These are phyloP conservation scores for Lagenorhynchus albirostris DNA, from an alignment of 2,113 vertebrate species.

Conservation along the genomic window DNA sequence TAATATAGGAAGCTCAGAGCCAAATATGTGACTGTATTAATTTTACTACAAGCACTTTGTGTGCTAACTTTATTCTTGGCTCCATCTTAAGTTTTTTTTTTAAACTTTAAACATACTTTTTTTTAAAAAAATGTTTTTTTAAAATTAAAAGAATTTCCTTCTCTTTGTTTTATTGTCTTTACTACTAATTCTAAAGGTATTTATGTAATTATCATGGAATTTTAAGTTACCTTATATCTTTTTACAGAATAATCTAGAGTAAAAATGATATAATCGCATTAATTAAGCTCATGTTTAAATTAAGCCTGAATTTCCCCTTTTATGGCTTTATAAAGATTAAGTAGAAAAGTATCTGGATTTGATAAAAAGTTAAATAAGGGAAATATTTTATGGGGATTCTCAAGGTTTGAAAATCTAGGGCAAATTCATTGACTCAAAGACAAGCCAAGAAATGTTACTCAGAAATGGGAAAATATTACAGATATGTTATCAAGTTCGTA, in stretches of 20 bases:
- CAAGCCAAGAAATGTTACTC: background rate
- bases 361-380: background rate
- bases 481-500: background rate
- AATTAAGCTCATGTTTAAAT: background rate
- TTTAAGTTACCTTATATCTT: background rate
- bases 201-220: background rate
- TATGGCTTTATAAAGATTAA: background rate
- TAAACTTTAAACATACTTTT: background rate
- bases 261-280: background rate
- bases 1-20: background rate
- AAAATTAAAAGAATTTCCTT: background rate
- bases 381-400: background rate
- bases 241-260: background rate
- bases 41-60: background rate
- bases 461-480: background rate
- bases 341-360: background rate
- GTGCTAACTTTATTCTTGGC: background rate
- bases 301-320: background rate
- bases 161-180: background rate
- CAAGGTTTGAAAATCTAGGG: background rate
- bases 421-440: background rate
- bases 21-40: background rate
- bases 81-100: background rate
- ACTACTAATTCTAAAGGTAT: conserved; percentile 21
- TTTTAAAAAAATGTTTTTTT: background rate